Evolutionary conservation across 2,797 vertebrate genomes (phyloP).

Genomic region (Paguma larvata): DNA sequence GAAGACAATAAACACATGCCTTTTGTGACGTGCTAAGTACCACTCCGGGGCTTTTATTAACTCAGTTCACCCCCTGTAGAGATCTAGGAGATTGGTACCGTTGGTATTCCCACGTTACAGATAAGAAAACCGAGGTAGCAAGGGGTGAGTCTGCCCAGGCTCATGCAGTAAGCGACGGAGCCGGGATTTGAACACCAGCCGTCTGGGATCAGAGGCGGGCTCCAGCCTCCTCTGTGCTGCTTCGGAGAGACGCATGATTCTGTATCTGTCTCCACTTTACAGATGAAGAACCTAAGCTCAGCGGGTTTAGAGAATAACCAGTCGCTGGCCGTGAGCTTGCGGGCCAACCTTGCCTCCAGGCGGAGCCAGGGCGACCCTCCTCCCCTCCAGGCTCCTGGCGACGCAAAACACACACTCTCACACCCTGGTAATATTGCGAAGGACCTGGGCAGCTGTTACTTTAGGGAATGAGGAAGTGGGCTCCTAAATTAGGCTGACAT

Average conservation of each 20-base stretch:
- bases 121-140: background rate
- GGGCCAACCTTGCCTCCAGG: background rate
- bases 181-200: background rate
- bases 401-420: rapidly evolving
- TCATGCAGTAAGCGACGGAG: background rate
- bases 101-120: background rate
- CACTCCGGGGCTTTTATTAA: background rate
- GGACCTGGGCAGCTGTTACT: conserved; percentile 41
- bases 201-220: background rate
- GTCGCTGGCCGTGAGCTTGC: rapidly evolving
- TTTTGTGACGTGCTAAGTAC: no score
- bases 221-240: rapidly evolving
- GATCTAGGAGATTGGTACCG: rapidly evolving
- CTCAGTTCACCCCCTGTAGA: background rate
- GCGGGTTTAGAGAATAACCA: rapidly evolving
- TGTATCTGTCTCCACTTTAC: background rate
- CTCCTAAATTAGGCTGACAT: conserved; percentile 60
- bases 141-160: no score
- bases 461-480: background rate
- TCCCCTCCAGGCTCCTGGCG: background rate
- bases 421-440: background rate
- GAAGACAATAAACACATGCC: rapidly evolving
- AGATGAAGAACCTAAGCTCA: no score
- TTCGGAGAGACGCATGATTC: rapidly evolving
- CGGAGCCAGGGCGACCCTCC: background rate